Evolutionary conservation across 2,888 invertebrate species (phyloP).

Genomic region (Strigamia maritima): DNA sequence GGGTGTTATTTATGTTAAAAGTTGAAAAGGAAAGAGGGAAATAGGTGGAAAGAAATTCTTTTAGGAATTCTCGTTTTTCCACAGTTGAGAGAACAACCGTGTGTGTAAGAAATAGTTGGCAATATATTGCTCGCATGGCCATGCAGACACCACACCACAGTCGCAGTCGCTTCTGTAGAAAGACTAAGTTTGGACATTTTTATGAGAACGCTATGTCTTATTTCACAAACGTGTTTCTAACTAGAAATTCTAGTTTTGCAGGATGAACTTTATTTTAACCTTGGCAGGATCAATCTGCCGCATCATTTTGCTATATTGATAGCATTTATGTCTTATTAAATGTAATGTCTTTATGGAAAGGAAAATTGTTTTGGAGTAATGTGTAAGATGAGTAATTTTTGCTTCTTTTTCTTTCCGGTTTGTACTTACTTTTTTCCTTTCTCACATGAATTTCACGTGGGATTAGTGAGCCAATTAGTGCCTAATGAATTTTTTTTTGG

Average conservation of each 20-base stretch:
- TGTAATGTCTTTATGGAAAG: background rate
- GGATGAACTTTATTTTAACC: background rate
- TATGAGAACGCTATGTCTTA: background rate
- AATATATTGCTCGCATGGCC: slow-evolving; percentile 5
- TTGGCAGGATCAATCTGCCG: background rate
- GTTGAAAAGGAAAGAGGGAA: background rate
- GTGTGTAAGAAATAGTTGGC: slow-evolving; percentile 7
- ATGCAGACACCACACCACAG: background rate
- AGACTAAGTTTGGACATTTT: slow-evolving; percentile 9
- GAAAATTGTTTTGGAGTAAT: background rate
- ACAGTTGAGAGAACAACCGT: background rate
- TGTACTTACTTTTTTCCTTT: background rate
- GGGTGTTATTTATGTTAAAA: background rate
- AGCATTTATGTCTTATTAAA: background rate
- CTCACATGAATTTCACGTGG: background rate
- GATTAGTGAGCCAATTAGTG: background rate
- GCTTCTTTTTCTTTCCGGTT: background rate
- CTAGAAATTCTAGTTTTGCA: background rate
- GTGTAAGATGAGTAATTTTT: background rate
- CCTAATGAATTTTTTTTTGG: background rate
- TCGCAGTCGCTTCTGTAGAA: background rate
- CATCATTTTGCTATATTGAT: background rate
- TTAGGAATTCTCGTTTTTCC: background rate
- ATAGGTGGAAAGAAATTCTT: background rate
- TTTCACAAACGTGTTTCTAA: slow-evolving; percentile 4